These are phyloP conservation scores for Apodemia duryi DNA, from an alignment of 2,888 invertebrate genomes.

Conservation along the genomic window DNA sequence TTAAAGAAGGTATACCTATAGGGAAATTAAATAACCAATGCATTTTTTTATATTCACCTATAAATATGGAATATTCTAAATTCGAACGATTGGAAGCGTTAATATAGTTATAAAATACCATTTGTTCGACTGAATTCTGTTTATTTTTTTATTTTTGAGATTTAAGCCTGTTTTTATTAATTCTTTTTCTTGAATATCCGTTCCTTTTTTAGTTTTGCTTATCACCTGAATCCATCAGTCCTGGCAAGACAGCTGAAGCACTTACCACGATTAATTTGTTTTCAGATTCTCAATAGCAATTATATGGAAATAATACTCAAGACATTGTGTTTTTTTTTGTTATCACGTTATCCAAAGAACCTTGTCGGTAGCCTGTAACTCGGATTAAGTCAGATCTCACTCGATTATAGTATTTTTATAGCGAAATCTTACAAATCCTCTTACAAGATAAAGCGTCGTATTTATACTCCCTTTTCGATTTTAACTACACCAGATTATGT, in stretches of 20 bases:
- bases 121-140: too few species aligned
- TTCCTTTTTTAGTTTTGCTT: neutral
- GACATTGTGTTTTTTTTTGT: neutral
- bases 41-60: too few species aligned
- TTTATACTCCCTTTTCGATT: neutral
- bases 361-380: constrained; percentile 6
- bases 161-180: too few species aligned
- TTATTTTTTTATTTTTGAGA: too few species aligned
- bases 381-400: neutral
- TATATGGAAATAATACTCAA: neutral
- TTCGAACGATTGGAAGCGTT: too few species aligned
- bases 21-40: too few species aligned
- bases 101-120: too few species aligned
- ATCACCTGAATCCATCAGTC: neutral
- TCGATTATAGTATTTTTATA: neutral
- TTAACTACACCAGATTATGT: neutral
- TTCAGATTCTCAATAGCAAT: neutral
- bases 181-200: too few species aligned
- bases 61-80: too few species aligned
- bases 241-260: neutral
- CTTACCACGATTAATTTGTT: neutral
- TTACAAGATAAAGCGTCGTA: neutral
- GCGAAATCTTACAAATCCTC: neutral
- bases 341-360: neutral
- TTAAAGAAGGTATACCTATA: too few species aligned